A percentile compares a stretch with the other conserved stretches of the same genome.
These are phyloP conservation scores for Sandelia bainsii DNA, from an alignment of 2,797 vertebrate species.

Conservation along the genomic window DNA sequence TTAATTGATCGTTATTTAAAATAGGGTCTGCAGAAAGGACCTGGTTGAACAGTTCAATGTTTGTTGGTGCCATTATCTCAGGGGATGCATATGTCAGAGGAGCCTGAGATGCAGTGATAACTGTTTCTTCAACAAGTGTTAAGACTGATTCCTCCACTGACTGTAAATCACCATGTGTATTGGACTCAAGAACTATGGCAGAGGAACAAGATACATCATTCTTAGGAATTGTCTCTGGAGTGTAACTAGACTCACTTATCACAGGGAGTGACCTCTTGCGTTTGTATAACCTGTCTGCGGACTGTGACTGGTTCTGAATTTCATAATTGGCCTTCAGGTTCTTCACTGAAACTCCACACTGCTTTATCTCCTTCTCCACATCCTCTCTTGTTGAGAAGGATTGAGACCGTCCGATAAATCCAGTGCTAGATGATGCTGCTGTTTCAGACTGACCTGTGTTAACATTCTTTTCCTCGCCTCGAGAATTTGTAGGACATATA, in stretches of 20 bases:
- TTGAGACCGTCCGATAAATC: constrained; percentile 88
- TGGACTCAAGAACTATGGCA: constrained; percentile 47
- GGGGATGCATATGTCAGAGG: constrained; percentile 68
- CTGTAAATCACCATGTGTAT: constrained; percentile 60
- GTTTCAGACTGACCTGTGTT: constrained; percentile 53
- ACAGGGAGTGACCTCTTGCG: constrained; percentile 85
- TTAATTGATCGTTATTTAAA: constrained; percentile 82
- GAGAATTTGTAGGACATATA: constrained; percentile 79
- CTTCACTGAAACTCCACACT: constrained; percentile 93
- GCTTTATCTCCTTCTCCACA: constrained; percentile 91
- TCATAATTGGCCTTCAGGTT: constrained; percentile 95
- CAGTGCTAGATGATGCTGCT: constrained; percentile 50
- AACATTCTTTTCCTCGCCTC: constrained; percentile 70
- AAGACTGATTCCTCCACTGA: constrained; percentile 57
- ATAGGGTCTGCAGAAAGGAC: constrained; percentile 72
- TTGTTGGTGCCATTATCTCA: constrained; percentile 66
- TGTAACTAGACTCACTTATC: constrained; percentile 73
- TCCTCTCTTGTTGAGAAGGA: constrained; percentile 93
- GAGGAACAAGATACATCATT: constrained; percentile 77
- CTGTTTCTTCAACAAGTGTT: constrained; percentile 77
- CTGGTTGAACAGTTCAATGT: constrained; percentile 75
- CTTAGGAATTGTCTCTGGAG: constrained; percentile 83
- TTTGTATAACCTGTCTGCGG: constrained; percentile 82
- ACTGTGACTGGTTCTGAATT: constrained; percentile 77
- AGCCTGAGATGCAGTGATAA: constrained; percentile 70